A percentile compares a stretch with the other conserved stretches of the same genome.
Conservation (phyloP, 2,797 vertebrate species). For the Acanthurus tractus region DNA sequence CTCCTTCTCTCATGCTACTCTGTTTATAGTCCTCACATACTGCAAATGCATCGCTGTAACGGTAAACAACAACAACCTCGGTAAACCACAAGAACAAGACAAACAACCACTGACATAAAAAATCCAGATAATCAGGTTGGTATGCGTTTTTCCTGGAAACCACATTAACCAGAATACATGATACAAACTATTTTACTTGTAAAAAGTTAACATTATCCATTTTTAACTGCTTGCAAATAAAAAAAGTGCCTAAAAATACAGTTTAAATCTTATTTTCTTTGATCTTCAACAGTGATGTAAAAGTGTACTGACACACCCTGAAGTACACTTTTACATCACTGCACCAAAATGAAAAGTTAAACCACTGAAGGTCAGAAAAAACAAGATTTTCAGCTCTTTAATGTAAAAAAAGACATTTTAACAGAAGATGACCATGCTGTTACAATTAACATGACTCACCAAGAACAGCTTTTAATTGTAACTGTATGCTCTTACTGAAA, state of each 20-base stretch:
- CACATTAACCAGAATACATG: not conserved
- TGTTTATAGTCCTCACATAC: constrained; percentile 53
- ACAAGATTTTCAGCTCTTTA: not conserved
- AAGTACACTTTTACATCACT: not conserved
- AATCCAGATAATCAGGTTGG: not conserved
- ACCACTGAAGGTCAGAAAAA: not conserved
- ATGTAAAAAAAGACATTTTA: not conserved
- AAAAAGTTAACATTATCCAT: not conserved
- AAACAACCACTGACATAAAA: not conserved
- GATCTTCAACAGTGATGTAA: constrained; percentile 1
- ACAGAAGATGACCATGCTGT: not conserved
- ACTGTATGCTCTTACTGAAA: not conserved
- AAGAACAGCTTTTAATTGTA: not conserved
- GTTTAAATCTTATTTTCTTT: not conserved
- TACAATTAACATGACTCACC: not conserved
- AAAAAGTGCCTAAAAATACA: not conserved
- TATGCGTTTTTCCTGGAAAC: not conserved
- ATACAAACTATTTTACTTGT: not conserved
- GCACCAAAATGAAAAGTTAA: not conserved
- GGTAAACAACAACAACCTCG: constrained; percentile 38
- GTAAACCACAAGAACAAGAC: constrained; percentile 1
- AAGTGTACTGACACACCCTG: constrained; percentile 1
- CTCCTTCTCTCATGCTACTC: not conserved
- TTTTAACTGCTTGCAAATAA: not conserved
- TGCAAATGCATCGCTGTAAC: not conserved